Evolutionary conservation across 1,140 invertebrate genomes (phyloP).

Genomic region (Nebria ingens): DNA sequence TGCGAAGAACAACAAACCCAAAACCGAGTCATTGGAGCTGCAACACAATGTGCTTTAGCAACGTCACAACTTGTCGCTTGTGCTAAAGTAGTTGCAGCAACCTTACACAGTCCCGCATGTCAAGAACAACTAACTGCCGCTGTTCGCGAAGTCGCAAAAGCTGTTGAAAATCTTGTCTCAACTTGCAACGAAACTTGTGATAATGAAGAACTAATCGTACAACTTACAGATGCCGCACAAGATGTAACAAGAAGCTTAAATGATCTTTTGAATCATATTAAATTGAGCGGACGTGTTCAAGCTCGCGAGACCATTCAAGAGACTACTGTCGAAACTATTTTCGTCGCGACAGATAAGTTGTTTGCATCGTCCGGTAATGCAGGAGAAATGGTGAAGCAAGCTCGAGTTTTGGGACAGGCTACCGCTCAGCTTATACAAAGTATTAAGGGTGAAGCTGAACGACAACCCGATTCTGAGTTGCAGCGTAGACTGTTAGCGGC

Average conservation of each 20-base stretch:
- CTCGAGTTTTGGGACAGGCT: slow-evolving; percentile 81
- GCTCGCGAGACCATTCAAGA: slow-evolving; percentile 53
- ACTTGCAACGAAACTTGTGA: slow-evolving; percentile 66
- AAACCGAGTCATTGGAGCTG: slow-evolving; percentile 87
- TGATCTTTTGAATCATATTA: slow-evolving; percentile 84
- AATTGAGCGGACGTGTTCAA: slow-evolving; percentile 38
- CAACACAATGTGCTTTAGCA: slow-evolving; percentile 91
- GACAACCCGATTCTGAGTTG: slow-evolving; percentile 75
- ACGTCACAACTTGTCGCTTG: slow-evolving; percentile 97
- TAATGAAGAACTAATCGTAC: slow-evolving; percentile 58
- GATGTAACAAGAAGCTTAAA: slow-evolving; percentile 86
- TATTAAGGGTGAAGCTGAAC: slow-evolving; percentile 89
- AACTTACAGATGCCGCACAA: slow-evolving; percentile 73
- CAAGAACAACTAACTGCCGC: slow-evolving; percentile 90
- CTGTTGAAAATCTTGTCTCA: slow-evolving; percentile 82
- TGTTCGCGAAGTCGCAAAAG: slow-evolving; percentile 81
- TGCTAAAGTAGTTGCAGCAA: slow-evolving; percentile 82
- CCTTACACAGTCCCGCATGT: slow-evolving; percentile 80
- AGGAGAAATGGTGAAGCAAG: slow-evolving; percentile 91
- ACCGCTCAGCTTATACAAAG: slow-evolving; percentile 86
- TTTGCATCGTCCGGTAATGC: slow-evolving; percentile 74
- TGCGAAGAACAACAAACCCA: slow-evolving; percentile 66
- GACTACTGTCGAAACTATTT: slow-evolving; percentile 75
- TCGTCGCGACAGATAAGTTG: slow-evolving; percentile 81
- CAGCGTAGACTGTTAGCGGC: slow-evolving; percentile 84